phyloP scores from a whole-genome alignment of 2,797 vertebrate species.

The Sebastes hopkinsi region DNA sequence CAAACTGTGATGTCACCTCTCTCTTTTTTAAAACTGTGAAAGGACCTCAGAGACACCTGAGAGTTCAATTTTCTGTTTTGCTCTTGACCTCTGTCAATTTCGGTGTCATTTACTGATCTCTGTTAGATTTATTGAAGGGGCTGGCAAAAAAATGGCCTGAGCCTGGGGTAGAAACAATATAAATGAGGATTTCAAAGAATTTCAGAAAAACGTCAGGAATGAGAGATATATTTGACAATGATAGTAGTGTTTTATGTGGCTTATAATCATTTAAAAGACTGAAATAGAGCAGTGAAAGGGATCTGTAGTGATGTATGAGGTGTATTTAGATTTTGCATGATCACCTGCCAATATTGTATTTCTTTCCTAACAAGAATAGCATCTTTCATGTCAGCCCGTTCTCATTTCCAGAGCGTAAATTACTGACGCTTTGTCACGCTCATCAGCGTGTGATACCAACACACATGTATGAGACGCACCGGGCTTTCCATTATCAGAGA shows the following conservation, averaged over 20 bases:
- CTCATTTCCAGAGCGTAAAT: too few relatives aligned
- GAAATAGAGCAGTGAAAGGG: not conserved
- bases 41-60: constrained; percentile 3
- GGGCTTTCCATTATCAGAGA: too few relatives aligned
- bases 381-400: not conserved
- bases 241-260: not conserved
- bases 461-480: too few relatives aligned
- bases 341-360: not conserved
- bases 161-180: not conserved
- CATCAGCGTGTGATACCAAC: too few relatives aligned
- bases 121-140: constrained; percentile 8
- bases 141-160: not conserved
- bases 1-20: not conserved
- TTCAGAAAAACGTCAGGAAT: not conserved
- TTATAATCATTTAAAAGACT: not conserved
- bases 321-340: not conserved
- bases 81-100: constrained; percentile 17
- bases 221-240: not conserved
- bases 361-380: not conserved
- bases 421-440: too few relatives aligned
- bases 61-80: constrained; percentile 10
- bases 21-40: constrained; percentile 8
- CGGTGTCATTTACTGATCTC: constrained; percentile 21
- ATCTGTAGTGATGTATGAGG: not conserved
- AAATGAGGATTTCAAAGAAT: constrained; percentile 14